Evolutionary conservation across 2,797 vertebrate species (phyloP).

Genomic region (Graptemys geographica): DNA sequence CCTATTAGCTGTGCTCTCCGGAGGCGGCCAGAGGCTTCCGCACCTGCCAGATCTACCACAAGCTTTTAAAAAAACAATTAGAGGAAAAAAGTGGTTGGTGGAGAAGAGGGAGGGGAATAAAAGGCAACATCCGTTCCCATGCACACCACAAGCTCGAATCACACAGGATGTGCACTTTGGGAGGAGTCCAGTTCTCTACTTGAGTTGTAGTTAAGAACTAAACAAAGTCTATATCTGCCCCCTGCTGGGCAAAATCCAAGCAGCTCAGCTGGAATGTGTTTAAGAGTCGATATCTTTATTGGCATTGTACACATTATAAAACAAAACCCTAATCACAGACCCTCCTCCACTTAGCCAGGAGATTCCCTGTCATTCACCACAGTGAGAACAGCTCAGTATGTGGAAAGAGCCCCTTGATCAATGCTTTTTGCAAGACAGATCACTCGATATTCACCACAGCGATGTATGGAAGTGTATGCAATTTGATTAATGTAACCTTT

Average conservation of each 20-base stretch:
- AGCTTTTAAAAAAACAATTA: background rate
- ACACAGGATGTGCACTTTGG: background rate
- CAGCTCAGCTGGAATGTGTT: background rate
- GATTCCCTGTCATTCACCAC: background rate
- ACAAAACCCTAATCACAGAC: background rate
- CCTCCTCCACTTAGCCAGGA: accelerated
- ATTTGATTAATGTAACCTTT: background rate
- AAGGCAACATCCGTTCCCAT: accelerated
- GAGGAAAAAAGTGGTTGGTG: background rate
- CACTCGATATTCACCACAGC: background rate
- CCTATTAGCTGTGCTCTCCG: conserved; percentile 6
- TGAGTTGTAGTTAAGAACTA: accelerated
- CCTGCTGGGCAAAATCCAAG: background rate
- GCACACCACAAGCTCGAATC: background rate
- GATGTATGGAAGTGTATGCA: background rate
- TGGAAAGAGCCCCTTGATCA: background rate
- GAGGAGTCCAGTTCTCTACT: background rate
- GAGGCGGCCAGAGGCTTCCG: background rate
- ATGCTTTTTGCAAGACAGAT: background rate
- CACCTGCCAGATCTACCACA: background rate
- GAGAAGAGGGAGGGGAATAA: background rate
- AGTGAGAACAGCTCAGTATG: accelerated
- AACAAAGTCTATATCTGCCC: background rate
- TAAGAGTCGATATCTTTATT: background rate
- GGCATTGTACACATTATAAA: background rate